phyloP scores from a whole-genome alignment of 2,797 vertebrate species.

The Acropternis orthonyx region DNA sequence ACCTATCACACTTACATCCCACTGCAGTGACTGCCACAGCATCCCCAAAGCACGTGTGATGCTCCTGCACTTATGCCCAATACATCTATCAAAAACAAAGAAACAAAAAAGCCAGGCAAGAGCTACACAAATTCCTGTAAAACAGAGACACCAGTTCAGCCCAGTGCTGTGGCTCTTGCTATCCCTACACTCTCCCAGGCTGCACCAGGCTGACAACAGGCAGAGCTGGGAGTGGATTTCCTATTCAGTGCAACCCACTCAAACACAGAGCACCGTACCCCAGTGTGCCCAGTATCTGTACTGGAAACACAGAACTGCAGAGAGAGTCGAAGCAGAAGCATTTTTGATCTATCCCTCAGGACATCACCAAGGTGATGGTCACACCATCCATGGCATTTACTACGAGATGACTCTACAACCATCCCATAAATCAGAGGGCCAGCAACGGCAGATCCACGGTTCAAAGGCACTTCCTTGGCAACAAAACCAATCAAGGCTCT shows the following conservation, averaged over 20 bases:
- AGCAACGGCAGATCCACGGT: accelerated
- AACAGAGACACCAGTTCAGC: neutral
- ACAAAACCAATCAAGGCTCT: neutral
- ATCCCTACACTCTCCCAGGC: accelerated
- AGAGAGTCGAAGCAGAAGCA: neutral
- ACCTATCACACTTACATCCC: slow-evolving; percentile 18
- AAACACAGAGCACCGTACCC: neutral
- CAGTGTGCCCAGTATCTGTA: neutral
- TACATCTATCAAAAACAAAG: slow-evolving; percentile 37
- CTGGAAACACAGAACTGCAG: neutral
- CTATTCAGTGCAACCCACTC: accelerated
- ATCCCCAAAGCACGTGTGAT: neutral
- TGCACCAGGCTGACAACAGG: neutral
- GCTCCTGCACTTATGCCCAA: slow-evolving; percentile 15
- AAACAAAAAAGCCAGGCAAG: neutral
- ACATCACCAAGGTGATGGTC: neutral
- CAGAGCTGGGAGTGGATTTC: neutral
- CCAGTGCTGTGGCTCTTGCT: neutral
- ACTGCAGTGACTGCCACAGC: neutral
- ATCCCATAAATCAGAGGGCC: neutral
- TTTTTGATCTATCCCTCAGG: neutral
- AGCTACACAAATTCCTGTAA: neutral
- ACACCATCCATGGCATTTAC: neutral
- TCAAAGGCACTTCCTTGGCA: neutral
- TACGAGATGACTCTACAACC: neutral